These are phyloP conservation scores for Hystrix brachyura DNA, from an alignment of 2,113 vertebrate genomes.

Conservation along the genomic window DNA sequence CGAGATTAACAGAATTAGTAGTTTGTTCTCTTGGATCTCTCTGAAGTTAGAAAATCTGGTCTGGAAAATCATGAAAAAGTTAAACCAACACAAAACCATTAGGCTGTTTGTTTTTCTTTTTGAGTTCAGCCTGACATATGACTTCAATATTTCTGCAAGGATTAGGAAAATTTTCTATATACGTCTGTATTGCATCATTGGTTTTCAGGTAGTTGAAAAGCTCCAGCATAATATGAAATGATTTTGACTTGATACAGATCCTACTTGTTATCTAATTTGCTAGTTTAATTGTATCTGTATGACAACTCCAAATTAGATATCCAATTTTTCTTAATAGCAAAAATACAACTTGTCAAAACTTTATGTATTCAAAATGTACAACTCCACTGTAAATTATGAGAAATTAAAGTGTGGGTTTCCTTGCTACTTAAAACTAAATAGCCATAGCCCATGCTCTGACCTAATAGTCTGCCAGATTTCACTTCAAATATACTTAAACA, in stretches of 20 bases:
- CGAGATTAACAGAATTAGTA: conserved; percentile 48
- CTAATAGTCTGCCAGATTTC: not conserved
- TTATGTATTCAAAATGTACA: not conserved
- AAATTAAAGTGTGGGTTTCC: conserved; percentile 57
- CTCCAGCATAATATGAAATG: not conserved
- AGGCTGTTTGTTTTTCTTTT: conserved; percentile 65
- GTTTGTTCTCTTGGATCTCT: conserved; percentile 50
- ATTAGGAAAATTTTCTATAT: conserved; percentile 55
- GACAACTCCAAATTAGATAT: conserved; percentile 6
- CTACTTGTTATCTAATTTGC: conserved; percentile 45
- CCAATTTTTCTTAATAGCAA: conserved; percentile 60
- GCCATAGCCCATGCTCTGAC: not conserved
- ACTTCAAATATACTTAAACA: conserved; percentile 63
- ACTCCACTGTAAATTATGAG: conserved; percentile 42
- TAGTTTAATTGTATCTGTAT: not conserved
- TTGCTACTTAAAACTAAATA: conserved; percentile 60
- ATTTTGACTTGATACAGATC: conserved; percentile 57
- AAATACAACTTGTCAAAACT: conserved; percentile 49
- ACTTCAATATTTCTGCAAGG: conserved; percentile 68
- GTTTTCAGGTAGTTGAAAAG: conserved; percentile 48
- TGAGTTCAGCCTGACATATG: not conserved
- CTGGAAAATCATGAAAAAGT: conserved; percentile 64
- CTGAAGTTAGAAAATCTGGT: conserved; percentile 46
- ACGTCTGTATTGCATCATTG: conserved; percentile 46
- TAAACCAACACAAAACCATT: conserved; percentile 54